Evolutionary conservation across 2,113 vertebrate species (phyloP).

Genomic region (Argyrosomus japonicus): DNA sequence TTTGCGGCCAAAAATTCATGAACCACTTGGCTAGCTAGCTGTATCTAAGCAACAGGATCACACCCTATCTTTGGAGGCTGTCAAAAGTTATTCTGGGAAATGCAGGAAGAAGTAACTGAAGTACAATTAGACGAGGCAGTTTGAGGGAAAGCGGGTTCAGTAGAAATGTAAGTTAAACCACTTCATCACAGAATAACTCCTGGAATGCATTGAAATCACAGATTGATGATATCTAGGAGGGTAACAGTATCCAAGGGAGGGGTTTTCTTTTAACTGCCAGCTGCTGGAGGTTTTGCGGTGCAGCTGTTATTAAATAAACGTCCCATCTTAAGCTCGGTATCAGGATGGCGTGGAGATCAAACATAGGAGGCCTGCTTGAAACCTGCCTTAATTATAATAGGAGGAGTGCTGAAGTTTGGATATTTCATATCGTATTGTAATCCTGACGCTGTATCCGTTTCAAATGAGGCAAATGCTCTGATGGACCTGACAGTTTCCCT

Average conservation of each 20-base stretch:
- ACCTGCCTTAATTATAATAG: constrained; percentile 71
- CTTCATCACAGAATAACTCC: constrained; percentile 56
- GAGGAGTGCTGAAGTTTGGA: constrained; percentile 66
- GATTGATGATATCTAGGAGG: constrained; percentile 62
- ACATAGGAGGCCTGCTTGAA: constrained; percentile 56
- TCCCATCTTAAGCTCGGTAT: constrained; percentile 64
- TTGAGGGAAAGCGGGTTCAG: constrained; percentile 5
- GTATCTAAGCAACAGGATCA: constrained; percentile 23
- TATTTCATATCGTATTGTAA: constrained; percentile 71
- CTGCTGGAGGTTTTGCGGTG: constrained; percentile 69
- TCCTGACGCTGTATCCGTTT: constrained; percentile 70
- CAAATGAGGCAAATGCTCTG: constrained; percentile 37
- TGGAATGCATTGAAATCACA: constrained; percentile 64
- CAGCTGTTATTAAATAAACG: constrained; percentile 77
- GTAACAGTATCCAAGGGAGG: constrained; percentile 66
- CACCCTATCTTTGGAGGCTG: constrained; percentile 12
- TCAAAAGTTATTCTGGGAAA: constrained; percentile 34
- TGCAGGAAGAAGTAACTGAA: background rate
- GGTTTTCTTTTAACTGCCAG: constrained; percentile 75
- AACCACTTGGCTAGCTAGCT: background rate
- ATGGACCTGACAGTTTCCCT: constrained; percentile 58
- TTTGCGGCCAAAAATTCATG: constrained; percentile 22
- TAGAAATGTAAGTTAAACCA: constrained; percentile 25
- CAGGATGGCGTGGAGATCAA: constrained; percentile 67
- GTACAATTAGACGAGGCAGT: constrained; percentile 30